These are phyloP conservation scores for Watersipora subatra DNA, from an alignment of 1,140 invertebrate genomes.

Conservation along the genomic window DNA sequence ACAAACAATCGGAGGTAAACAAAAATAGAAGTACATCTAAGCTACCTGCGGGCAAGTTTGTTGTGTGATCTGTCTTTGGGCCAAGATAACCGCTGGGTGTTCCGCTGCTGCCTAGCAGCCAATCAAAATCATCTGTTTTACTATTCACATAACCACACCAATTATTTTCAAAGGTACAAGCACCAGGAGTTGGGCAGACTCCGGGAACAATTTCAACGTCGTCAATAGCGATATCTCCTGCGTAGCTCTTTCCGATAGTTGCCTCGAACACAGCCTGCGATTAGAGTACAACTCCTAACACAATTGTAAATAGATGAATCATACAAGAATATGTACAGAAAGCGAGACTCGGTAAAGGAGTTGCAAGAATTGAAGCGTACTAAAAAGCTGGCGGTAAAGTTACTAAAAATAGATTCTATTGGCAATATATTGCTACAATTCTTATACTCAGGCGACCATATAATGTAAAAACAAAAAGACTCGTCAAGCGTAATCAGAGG, in stretches of 20 bases:
- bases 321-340: too few species aligned
- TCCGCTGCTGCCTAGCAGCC: constrained; percentile 9
- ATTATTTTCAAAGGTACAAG: constrained; percentile 19
- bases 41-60: not conserved
- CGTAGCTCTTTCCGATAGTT: constrained; percentile 3
- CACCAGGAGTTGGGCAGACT: not conserved
- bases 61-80: constrained; percentile 22
- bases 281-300: constrained; percentile 23
- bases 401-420: too few species aligned
- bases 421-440: too few species aligned
- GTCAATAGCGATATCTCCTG: constrained; percentile 16
- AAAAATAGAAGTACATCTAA: too few species aligned
- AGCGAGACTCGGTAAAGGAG: too few species aligned
- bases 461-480: too few species aligned
- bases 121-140: constrained; percentile 13
- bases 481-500: too few species aligned
- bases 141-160: constrained; percentile 19
- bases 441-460: too few species aligned
- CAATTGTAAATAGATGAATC: constrained; percentile 6
- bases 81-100: constrained; percentile 8
- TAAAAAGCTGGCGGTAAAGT: too few species aligned
- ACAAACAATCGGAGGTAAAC: too few species aligned
- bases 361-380: too few species aligned
- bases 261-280: constrained; percentile 3
- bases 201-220: constrained; percentile 5